These are phyloP conservation scores for Callionymus lyra DNA, from an alignment of 2,113 vertebrate species.

Conservation along the genomic window DNA sequence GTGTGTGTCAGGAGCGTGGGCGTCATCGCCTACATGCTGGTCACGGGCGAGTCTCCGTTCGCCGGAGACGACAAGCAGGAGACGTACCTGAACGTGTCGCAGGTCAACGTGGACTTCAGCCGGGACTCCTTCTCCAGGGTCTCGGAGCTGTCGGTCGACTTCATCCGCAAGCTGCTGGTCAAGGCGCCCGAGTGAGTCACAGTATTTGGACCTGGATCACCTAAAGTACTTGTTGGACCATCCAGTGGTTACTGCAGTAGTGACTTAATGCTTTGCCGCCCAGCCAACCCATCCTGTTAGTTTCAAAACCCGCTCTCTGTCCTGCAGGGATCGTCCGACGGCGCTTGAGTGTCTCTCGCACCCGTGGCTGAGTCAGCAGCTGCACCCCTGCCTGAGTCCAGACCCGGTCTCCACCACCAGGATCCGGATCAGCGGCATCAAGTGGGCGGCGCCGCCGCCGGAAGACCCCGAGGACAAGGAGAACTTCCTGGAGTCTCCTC, in stretches of 20 bases:
- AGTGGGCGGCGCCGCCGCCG: conserved; percentile 60
- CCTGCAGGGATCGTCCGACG: conserved; percentile 76
- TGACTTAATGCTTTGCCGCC: no score
- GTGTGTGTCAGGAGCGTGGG: conserved; percentile 79
- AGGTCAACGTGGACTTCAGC: conserved; percentile 92
- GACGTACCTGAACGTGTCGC: conserved; percentile 94
- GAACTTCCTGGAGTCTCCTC: conserved; percentile 78
- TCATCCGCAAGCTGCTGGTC: conserved; percentile 85
- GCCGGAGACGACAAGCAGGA: conserved; percentile 87
- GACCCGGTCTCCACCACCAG: conserved; percentile 48
- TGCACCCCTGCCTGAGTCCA: conserved; percentile 32
- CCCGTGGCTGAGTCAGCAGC: conserved; percentile 81
- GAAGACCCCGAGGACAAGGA: conserved; percentile 83
- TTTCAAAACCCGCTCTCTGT: no score
- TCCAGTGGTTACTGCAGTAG: no score
- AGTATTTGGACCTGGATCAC: no score
- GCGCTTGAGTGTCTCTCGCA: conserved; percentile 84
- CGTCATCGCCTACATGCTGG: conserved; percentile 89
- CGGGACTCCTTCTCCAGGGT: conserved; percentile 78
- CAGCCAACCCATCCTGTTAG: no score
- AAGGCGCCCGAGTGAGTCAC: conserved; percentile 94
- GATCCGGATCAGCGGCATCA: conserved; percentile 52
- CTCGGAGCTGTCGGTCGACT: conserved; percentile 85
- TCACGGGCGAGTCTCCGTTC: conserved; percentile 90
- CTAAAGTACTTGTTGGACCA: no score